Evolutionary conservation across 1,140 invertebrate species (phyloP).

Genomic region (Pseudomyrmex pallidus): DNA sequence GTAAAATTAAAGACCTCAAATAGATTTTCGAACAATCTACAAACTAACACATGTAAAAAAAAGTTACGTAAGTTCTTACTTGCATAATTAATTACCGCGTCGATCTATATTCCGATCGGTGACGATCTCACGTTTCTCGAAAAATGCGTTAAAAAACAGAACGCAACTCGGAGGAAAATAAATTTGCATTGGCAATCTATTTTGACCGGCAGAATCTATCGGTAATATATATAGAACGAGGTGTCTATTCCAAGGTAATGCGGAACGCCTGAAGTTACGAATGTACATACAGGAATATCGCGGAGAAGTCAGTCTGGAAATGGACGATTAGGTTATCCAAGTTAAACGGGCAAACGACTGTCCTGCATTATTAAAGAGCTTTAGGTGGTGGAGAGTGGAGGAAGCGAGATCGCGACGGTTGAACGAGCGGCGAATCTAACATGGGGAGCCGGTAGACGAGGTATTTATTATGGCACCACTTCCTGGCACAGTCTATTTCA

Average conservation of each 20-base stretch:
- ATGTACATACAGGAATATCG: constrained; percentile 63
- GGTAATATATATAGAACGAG: constrained; percentile 61
- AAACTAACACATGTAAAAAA: no score
- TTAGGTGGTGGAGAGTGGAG: constrained; percentile 34
- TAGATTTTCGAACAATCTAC: no score
- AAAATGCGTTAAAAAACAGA: constrained; percentile 2
- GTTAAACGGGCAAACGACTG: constrained; percentile 68
- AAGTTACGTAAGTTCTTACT: no score
- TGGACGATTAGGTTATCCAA: constrained; percentile 71
- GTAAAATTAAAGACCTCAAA: no score
- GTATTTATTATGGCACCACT: constrained; percentile 79
- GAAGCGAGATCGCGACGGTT: constrained; percentile 33
- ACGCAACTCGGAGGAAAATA: constrained; percentile 17
- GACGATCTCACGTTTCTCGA: not conserved
- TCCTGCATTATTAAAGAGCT: constrained; percentile 75
- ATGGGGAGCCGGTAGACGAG: constrained; percentile 65
- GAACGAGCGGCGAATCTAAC: constrained; percentile 32
- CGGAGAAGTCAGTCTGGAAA: constrained; percentile 53
- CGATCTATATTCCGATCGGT: not conserved
- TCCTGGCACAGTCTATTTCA: constrained; percentile 78
- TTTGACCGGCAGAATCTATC: constrained; percentile 58
- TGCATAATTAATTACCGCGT: not conserved
- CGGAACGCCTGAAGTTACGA: constrained; percentile 50
- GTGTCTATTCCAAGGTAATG: constrained; percentile 50
- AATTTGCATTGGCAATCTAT: constrained; percentile 57